A percentile compares a stretch with the other conserved stretches of the same genome.
These are phyloP conservation scores for Archilochus colubris DNA, from an alignment of 2,113 vertebrate genomes.

Conservation along the genomic window DNA sequence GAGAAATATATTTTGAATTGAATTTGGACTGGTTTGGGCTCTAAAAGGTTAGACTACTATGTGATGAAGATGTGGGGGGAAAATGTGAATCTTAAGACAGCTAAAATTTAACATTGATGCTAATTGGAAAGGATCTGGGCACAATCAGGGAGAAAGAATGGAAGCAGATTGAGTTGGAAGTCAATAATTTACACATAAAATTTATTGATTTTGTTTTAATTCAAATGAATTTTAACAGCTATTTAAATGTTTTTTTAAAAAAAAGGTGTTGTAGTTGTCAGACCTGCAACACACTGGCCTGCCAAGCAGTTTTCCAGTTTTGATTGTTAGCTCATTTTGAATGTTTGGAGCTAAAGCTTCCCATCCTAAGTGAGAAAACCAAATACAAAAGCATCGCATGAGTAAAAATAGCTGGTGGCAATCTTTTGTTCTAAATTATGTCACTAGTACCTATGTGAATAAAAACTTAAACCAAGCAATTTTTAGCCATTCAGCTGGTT, in stretches of 20 bases:
- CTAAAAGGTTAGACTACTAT: background rate
- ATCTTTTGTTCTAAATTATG: background rate
- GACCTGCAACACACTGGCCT: background rate
- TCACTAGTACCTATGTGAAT: background rate
- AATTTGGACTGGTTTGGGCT: background rate
- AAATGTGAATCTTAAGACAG: background rate
- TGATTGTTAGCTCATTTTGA: background rate
- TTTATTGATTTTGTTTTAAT: background rate
- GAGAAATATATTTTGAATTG: background rate
- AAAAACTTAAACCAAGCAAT: background rate
- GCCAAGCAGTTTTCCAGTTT: background rate
- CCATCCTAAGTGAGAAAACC: background rate
- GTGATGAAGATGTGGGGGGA: background rate
- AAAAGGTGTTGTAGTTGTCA: background rate
- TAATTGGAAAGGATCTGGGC: background rate
- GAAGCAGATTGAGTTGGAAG: background rate
- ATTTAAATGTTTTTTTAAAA: background rate
- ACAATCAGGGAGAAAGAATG: accelerated
- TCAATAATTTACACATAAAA: background rate
- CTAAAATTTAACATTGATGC: background rate
- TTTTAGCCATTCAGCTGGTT: background rate
- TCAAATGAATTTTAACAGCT: background rate
- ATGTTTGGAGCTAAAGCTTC: background rate
- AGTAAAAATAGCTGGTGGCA: background rate
- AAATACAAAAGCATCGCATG: background rate